Conservation (phyloP, 2,113 vertebrate genomes). For the Butastur rufipennis region DNA sequence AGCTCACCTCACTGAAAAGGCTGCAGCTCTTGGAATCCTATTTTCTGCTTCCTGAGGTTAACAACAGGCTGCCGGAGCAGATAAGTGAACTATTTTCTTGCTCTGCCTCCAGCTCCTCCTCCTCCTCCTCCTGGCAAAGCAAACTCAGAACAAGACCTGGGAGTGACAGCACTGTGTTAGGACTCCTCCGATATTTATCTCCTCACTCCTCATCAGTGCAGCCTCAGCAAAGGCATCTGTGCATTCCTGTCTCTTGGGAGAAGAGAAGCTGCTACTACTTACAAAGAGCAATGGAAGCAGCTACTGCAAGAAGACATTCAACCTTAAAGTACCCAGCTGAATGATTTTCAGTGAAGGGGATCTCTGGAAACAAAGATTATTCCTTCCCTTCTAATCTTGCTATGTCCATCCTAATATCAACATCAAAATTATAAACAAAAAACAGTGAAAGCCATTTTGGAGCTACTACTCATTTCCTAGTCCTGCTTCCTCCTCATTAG, state of each 20-base stretch:
- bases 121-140: background rate
- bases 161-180: background rate
- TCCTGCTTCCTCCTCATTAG: background rate
- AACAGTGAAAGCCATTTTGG: background rate
- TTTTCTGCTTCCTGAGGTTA: constrained; percentile 14
- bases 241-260: background rate
- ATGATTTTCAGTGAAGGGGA: background rate
- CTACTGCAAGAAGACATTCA: background rate
- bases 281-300: background rate
- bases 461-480: background rate
- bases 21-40: background rate
- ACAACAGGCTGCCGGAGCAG: background rate
- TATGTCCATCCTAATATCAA: background rate
- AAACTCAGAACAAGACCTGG: background rate
- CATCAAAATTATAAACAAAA: background rate
- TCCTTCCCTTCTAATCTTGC: background rate
- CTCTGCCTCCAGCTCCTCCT: background rate
- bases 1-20: background rate
- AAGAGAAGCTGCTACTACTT: background rate
- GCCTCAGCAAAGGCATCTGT: background rate
- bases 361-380: background rate
- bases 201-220: background rate
- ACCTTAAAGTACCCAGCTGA: background rate
- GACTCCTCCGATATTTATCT: background rate
- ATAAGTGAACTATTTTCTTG: background rate